These are phyloP conservation scores for Haliclona indistincta DNA, from an alignment of 37 sponge, comb jelly and placozoan species.

Conservation along the genomic window DNA sequence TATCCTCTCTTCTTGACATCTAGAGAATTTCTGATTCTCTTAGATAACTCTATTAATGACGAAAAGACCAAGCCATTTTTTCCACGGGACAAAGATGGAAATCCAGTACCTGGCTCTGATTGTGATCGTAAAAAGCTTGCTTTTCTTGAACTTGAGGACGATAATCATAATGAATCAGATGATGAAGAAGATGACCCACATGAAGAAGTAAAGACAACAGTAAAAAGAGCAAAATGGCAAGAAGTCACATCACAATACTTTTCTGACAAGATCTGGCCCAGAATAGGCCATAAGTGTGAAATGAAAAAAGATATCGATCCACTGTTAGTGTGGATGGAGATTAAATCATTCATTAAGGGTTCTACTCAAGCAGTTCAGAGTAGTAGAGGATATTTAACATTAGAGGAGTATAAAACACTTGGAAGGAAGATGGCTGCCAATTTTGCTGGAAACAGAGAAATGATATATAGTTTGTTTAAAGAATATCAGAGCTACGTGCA, in stretches of 20 bases:
- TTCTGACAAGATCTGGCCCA: slow-evolving; percentile 48
- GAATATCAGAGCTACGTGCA: slow-evolving; percentile 47
- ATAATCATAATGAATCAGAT: slow-evolving; percentile 33
- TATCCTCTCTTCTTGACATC: slow-evolving; percentile 81
- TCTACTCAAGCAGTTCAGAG: slow-evolving; percentile 61
- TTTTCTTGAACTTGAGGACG: slow-evolving; percentile 43
- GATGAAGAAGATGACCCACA: slow-evolving; percentile 37
- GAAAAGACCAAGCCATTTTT: slow-evolving; percentile 55
- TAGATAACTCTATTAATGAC: slow-evolving; percentile 68
- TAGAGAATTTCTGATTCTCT: slow-evolving; percentile 59
- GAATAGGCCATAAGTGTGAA: neutral
- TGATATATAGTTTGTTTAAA: slow-evolving; percentile 62
- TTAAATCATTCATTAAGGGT: slow-evolving; percentile 83
- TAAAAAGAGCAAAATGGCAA: neutral
- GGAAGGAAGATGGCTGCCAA: slow-evolving; percentile 77
- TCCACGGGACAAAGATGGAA: slow-evolving; percentile 37
- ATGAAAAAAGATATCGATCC: slow-evolving; percentile 16
- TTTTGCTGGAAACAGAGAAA: slow-evolving; percentile 46
- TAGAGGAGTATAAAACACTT: slow-evolving; percentile 51
- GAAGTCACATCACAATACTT: slow-evolving; percentile 53
- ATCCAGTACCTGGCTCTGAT: slow-evolving; percentile 13
- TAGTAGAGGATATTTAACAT: slow-evolving; percentile 35
- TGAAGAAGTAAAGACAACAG: neutral
- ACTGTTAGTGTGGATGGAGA: slow-evolving; percentile 82
- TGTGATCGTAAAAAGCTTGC: slow-evolving; percentile 42